These are phyloP conservation scores for Acholoe squamosa DNA, from an alignment of 2,888 invertebrate genomes.

Conservation along the genomic window DNA sequence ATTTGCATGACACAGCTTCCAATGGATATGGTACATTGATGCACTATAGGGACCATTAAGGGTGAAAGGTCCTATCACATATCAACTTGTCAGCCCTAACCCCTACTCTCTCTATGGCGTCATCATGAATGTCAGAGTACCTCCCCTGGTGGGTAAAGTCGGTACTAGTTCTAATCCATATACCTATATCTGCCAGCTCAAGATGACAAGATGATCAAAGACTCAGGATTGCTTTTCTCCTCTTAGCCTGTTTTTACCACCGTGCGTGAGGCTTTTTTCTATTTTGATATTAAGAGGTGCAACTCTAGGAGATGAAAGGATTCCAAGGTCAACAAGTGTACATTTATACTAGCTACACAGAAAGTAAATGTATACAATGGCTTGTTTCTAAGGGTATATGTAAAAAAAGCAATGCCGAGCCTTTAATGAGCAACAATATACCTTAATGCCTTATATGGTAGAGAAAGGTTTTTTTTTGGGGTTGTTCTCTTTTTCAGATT, in stretches of 20 bases:
- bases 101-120: not conserved
- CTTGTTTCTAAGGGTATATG: too few relatives aligned
- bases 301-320: constrained; percentile 1
- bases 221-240: not conserved
- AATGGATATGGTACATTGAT: too few relatives aligned
- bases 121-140: not conserved
- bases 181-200: not conserved
- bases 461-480: too few relatives aligned
- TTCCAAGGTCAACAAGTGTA: not conserved
- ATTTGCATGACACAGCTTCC: too few relatives aligned
- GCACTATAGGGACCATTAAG: too few relatives aligned
- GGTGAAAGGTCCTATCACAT: too few relatives aligned
- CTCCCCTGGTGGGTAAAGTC: not conserved
- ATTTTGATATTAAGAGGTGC: not conserved
- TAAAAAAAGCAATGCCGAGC: too few relatives aligned
- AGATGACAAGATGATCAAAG: not conserved
- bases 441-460: too few relatives aligned
- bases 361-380: too few relatives aligned
- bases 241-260: not conserved
- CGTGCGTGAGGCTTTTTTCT: not conserved
- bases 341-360: not conserved
- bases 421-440: too few relatives aligned
- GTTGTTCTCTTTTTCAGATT: too few relatives aligned
- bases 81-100: too few relatives aligned
- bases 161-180: not conserved